Base-by-base conservation (phyloP, 2,888 invertebrate species). In the Cyaniris semiargus region DNA sequence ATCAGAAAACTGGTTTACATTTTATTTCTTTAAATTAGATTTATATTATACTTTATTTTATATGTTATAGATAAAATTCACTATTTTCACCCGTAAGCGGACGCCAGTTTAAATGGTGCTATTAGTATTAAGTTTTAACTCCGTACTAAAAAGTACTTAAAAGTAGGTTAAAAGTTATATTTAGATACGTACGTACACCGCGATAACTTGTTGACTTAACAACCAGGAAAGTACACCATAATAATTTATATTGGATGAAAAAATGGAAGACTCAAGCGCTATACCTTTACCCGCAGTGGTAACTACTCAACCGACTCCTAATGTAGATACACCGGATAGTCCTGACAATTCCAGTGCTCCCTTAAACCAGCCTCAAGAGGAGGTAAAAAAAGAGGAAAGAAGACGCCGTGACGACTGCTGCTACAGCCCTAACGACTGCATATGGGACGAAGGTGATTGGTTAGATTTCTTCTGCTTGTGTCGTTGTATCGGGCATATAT, bases 401-500 rank as follows among this genome's bases (percentile, higher is more conserved):
- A 76, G 23, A 21, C 27, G 0, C 13, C 15, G 18, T 23, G 76
- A 76, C 7, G 38, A 38, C n/a, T 66, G 34, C 15, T 66, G 76
- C 66, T 76, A 7, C 18, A 13, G 53, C 21, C 18, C 31, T n/a
- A 38, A 58, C 1, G n/a, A 56, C 10, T 56, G 56, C 4, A 4
- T 44, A 13, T 66, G 15, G 3, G 66, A 66, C 10, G 66, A 27
- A 27, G 31, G 27, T 27, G 75, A 75, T 4, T 5, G n/a, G 13
- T 10, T 34, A 18, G 66, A 76, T 76, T 66, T 13, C 5, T 66
- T 66, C 23, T 76, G 13, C 23, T 18, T 66, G 44, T 76, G 44
- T 21, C 66, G 66, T 31, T 76, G 76, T 31, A 75, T 75, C 8
- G 56, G 56, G 15, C 15, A 58, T 6, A 13, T 75, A 2, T 76